These are phyloP conservation scores for Rhynchophorus ferrugineus DNA, from an alignment of 1,140 invertebrate genomes.

Conservation along the genomic window DNA sequence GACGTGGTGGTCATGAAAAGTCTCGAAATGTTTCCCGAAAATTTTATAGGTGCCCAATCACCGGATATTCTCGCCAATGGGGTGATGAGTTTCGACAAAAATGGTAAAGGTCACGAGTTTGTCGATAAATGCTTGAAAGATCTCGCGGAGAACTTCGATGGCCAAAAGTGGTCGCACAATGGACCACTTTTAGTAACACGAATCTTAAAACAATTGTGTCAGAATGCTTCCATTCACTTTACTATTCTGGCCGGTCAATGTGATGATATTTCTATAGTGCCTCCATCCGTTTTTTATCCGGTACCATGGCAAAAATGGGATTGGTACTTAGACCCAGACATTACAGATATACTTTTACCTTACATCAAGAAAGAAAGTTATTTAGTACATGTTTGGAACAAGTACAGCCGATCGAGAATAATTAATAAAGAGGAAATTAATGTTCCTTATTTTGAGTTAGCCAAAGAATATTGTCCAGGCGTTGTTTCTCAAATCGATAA, in stretches of 20 bases:
- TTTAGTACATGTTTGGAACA: conserved; percentile 63
- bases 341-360: conserved; percentile 43
- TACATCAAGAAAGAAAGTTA: conserved; percentile 45
- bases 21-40: not conserved
- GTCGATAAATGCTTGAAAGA: not conserved
- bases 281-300: conserved; percentile 55
- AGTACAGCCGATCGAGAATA: conserved; percentile 44
- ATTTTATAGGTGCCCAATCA: not conserved
- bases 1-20: not conserved
- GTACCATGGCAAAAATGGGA: conserved; percentile 54
- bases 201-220: not conserved
- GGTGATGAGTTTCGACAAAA: not conserved
- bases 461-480: conserved; percentile 51
- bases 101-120: conserved; percentile 1
- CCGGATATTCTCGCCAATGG: not conserved
- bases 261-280: conserved; percentile 52
- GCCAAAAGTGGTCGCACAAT: not conserved
- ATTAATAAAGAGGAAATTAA: conserved; percentile 37
- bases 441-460: conserved; percentile 50
- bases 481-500: conserved; percentile 34
- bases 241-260: conserved; percentile 53
- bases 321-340: conserved; percentile 50
- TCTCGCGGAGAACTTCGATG: not conserved
- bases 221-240: not conserved
- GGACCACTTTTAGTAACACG: not conserved